These are phyloP conservation scores for Orchestes rusci DNA, from an alignment of 2,888 invertebrate genomes.

Conservation along the genomic window DNA sequence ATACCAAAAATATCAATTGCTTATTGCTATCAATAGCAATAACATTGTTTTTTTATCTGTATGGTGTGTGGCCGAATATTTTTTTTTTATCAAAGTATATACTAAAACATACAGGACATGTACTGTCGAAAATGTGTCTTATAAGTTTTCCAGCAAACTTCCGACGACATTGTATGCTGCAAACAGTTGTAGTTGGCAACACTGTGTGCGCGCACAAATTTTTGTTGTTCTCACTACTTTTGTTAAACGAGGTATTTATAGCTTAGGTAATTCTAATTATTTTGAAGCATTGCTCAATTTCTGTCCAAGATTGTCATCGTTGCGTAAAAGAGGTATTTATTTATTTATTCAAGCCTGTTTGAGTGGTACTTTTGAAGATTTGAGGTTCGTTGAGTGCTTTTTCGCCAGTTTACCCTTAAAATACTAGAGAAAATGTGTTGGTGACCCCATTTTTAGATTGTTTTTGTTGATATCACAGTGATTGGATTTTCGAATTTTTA, in stretches of 20 bases:
- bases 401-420: too few species aligned
- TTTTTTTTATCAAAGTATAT: neutral
- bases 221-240: slow-evolving; percentile 27
- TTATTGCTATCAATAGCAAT: too few species aligned
- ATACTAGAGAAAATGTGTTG: too few species aligned
- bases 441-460: too few species aligned
- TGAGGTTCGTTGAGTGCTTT: too few species aligned
- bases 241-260: slow-evolving; percentile 32
- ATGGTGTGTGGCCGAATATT: neutral
- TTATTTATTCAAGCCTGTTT: slow-evolving; percentile 20
- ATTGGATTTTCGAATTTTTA: too few species aligned
- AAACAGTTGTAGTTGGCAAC: slow-evolving; percentile 29
- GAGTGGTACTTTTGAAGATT: slow-evolving; percentile 17
- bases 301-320: slow-evolving; percentile 19
- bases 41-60: too few species aligned
- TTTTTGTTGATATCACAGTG: too few species aligned
- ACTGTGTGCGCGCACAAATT: slow-evolving; percentile 25
- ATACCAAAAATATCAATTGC: too few species aligned
- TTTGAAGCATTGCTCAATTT: neutral
- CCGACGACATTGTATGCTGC: slow-evolving; percentile 20
- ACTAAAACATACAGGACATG: slow-evolving; percentile 2
- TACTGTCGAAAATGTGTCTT: slow-evolving; percentile 28
- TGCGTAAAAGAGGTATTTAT: slow-evolving; percentile 30
- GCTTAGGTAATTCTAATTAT: slow-evolving; percentile 4
- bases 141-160: slow-evolving; percentile 32